A percentile compares a stretch with the other conserved stretches of the same genome.
phyloP scores from a whole-genome alignment of 1,140 invertebrate genomes.

The Pogonomyrmex californicus region DNA sequence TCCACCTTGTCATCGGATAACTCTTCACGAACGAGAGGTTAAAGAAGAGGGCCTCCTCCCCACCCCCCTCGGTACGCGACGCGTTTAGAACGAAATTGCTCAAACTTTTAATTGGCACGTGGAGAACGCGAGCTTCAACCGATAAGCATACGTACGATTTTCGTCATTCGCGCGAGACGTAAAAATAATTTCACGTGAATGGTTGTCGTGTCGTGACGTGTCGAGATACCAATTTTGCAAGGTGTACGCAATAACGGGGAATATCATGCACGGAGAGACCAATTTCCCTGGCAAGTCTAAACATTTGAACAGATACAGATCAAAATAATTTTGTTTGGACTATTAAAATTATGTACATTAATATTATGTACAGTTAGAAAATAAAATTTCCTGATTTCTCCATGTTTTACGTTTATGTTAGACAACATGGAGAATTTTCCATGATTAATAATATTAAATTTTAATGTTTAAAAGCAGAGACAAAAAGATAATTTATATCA shows the following conservation, averaged over 20 bases:
- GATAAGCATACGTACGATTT: conserved; percentile 24
- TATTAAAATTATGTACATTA: too few species aligned
- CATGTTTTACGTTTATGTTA: too few species aligned
- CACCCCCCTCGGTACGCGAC: not conserved
- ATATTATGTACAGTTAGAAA: too few species aligned
- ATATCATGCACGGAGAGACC: too few species aligned
- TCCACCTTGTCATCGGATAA: conserved; percentile 44
- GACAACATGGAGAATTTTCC: too few species aligned
- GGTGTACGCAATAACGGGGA: not conserved
- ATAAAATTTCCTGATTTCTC: too few species aligned
- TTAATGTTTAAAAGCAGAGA: too few species aligned
- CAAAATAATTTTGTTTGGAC: too few species aligned
- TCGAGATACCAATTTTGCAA: not conserved
- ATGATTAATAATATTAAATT: too few species aligned
- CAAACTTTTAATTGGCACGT: conserved; percentile 64
- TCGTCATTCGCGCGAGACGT: conserved; percentile 1
- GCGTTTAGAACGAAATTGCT: conserved; percentile 3
- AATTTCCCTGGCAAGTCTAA: too few species aligned
- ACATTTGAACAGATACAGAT: too few species aligned
- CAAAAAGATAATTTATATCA: too few species aligned
- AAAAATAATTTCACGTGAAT: conserved; percentile 14
- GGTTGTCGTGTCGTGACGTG: not conserved
- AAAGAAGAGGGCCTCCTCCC: conserved; percentile 5
- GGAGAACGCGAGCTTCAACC: not conserved
- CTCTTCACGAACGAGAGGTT: conserved; percentile 24